Evolutionary conservation across 2,888 invertebrate genomes (phyloP), one percentile per base, ranked within the genome.

Genomic region (Hypolimnas misippus): DNA sequence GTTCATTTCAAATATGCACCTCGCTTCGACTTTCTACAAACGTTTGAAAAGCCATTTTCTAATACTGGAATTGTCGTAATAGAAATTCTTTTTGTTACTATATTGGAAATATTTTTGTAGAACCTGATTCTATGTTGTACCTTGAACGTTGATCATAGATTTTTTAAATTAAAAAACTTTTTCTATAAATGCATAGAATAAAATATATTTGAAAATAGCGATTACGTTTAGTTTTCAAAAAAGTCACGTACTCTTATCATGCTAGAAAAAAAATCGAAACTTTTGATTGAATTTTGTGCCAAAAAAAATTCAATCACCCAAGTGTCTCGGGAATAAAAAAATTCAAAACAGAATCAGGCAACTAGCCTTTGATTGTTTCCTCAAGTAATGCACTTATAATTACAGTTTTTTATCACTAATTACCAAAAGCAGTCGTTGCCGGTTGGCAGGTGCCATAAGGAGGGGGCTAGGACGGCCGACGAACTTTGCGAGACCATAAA

Each of bases 391-490:
- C 76, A 75, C 77, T 77, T 69, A 79, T 81, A 82, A 84, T 84
- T 82, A 78, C 72, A 75, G 59, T 84, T 86, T 49, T 87, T 78
- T 78, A 81, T 83, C 75, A 71, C 76, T 86, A 87, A 88, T 90
- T 87, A 85, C 85, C 87, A 83, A 89, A 89, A 87, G 82, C 76
- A 81, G 78, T 72, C 70, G 73, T 76, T 75, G 74, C 73, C 73
- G 70, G 75, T 76, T 72, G 74, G 74, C 81, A 83, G 78, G 82
- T 82, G 79, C 77, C 73, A 70, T 49, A 69, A 67, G 69, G 76
- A 78, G 81, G 79, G 82, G 82, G 83, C 89, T 90, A 91, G 90
- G 91, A 89, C 90, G 91, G 89, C 68, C 89, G 82, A 79, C 86
- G 89, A 91, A 86, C 89, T 79, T 84, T 73, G 77, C 83, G 68